Evolutionary conservation across 2,797 vertebrate species (phyloP), one percentile per base, ranked within the genome.

Genomic region (Acridotheres tristis): DNA sequence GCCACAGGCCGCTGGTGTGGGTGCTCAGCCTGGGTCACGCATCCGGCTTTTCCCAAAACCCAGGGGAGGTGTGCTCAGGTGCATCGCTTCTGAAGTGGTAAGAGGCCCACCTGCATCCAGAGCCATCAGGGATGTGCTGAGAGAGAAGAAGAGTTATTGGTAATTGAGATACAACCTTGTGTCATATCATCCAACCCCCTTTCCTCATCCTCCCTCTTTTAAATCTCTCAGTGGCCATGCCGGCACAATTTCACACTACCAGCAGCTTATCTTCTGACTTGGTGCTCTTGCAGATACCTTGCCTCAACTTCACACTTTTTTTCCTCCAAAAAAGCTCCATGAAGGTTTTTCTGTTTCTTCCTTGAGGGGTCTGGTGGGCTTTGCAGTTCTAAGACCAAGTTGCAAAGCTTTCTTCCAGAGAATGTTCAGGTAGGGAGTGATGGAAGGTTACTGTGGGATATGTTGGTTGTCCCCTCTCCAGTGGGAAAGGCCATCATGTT

Each of bases 401-500:
- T 67, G 30, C 12, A 74, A 85, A 53, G 4, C 47, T 77, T 89
- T 80, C 27, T 75, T 47, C 32, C 63, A 47, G 57, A 67, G 25
- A 25, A 45, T 69, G n/a, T 75, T 93, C 25, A 45, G 43, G 36
- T 65, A 45, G 27, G 43, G n/a, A 50, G 20, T 38, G n/a, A 47
- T 42, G 66, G 11, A 76, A 23, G 1, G 7, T 82, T 23, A 38
- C 65, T 84, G 73, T 67, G 72, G 77, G 83, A 78, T 81, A 48
- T 18, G 16, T n/a, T 63, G 36, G 3, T 63, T 79, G 81, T 84
- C 63, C 34, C 12, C 21, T 91, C 73, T 91, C 69, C 90, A 88
- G 91, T 96, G 95, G 90, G 94, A 95, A 95, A 94, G 80, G 48
- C 66, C 88, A 88, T 14, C 2, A 1, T 45, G 15, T 45, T 93